phyloP scores from a whole-genome alignment of 2,797 vertebrate species.

The Pitangus sulphuratus region DNA sequence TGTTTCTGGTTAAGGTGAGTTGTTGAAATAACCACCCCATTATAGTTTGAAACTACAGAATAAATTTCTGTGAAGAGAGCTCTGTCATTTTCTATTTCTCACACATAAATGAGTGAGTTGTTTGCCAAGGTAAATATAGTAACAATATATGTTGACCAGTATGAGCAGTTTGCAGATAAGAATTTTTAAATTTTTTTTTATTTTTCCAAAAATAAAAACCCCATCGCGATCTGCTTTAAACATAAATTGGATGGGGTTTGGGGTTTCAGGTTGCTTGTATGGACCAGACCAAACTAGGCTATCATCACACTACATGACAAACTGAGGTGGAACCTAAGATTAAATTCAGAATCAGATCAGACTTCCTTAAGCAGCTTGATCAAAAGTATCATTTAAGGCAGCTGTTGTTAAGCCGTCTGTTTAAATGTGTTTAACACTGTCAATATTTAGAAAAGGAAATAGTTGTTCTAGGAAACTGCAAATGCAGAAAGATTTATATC shows the following conservation, averaged over 20 bases:
- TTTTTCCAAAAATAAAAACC: not conserved
- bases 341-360: not conserved
- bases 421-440: not conserved
- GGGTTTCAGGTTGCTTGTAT: not conserved
- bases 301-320: not conserved
- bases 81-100: not conserved
- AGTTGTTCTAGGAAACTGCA: not conserved
- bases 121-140: not conserved
- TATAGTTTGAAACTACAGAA: not conserved
- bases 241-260: not conserved
- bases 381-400: not conserved
- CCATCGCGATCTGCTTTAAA: not conserved
- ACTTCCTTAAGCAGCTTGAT: not conserved
- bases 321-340: not conserved
- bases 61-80: not conserved
- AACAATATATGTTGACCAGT: not conserved
- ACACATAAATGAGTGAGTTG: not conserved
- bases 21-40: not conserved
- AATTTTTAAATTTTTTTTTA: not conserved
- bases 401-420: not conserved
- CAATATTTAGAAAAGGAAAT: not conserved
- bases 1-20: slow-evolving; percentile 37
- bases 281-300: not conserved
- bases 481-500: not conserved
- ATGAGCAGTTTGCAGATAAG: not conserved